These are phyloP conservation scores for Oriolus oriolus DNA, from an alignment of 2,113 vertebrate species.

Conservation along the genomic window DNA sequence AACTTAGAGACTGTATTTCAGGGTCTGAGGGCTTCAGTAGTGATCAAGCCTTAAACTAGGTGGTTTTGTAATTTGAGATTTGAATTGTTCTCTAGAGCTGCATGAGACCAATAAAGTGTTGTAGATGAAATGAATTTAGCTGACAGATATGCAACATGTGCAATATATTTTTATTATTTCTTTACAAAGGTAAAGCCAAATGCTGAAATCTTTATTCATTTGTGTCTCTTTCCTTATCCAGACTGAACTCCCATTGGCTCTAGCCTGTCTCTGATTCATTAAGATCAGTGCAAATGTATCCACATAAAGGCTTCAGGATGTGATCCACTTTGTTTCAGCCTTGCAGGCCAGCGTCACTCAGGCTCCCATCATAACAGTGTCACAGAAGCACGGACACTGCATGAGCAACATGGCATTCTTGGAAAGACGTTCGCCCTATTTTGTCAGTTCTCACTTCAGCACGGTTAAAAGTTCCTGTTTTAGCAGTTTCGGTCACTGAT, in stretches of 20 bases:
- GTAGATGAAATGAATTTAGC: constrained; percentile 45
- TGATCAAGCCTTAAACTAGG: constrained; percentile 14
- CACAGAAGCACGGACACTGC: neutral
- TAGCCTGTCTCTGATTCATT: neutral
- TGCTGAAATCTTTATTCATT: constrained; percentile 29
- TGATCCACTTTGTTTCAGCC: neutral
- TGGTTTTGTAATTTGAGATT: constrained; percentile 57
- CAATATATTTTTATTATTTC: constrained; percentile 47
- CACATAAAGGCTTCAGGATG: neutral
- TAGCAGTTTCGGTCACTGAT: neutral
- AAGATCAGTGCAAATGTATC: neutral
- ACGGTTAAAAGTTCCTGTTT: neutral
- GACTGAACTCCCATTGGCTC: neutral
- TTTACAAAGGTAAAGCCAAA: constrained; percentile 26
- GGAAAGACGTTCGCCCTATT: accelerated
- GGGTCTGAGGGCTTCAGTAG: constrained; percentile 7
- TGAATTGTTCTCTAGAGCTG: constrained; percentile 44
- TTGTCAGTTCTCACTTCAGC: neutral
- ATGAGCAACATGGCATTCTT: neutral
- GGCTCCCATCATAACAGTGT: neutral
- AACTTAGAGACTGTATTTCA: constrained; percentile 48
- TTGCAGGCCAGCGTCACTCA: neutral
- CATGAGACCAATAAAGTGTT: constrained; percentile 6
- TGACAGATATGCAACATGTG: constrained; percentile 34
- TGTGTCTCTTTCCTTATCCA: neutral